phyloP scores from a whole-genome alignment of 2,797 vertebrate genomes.

The Acipenser ruthenus region DNA sequence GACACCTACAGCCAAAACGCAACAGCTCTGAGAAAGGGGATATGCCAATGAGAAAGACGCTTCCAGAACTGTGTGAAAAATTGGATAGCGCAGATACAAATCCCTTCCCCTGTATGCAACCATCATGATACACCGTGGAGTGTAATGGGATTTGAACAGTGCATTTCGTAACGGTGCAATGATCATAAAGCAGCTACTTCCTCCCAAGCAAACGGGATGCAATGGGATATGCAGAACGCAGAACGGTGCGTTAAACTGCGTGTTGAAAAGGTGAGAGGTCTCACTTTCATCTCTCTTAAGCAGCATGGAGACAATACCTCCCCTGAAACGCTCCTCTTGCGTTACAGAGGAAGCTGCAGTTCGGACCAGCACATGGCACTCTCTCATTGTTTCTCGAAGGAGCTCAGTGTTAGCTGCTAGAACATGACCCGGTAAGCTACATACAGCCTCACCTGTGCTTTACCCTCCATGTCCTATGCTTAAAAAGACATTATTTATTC shows the following conservation, averaged over 20 bases:
- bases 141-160: background rate
- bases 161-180: background rate
- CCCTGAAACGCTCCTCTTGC: conserved; percentile 31
- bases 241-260: background rate
- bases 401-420: conserved; percentile 28
- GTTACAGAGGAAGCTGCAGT: conserved; percentile 35
- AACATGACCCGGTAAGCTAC: background rate
- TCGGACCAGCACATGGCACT: conserved; percentile 41
- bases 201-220: background rate
- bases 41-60: no score
- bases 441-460: no score
- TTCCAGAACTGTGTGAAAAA: no score
- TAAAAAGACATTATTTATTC: no score
- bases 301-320: conserved; percentile 44
- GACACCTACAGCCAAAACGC: no score
- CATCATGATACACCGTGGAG: background rate
- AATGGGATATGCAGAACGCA: background rate
- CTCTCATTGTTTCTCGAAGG: conserved; percentile 33
- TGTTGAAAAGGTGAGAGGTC: background rate
- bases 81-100: background rate
- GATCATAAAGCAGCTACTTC: background rate
- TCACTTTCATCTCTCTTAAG: conserved; percentile 37
- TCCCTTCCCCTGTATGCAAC: background rate
- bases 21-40: no score
- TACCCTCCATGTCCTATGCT: no score